These are phyloP conservation scores for Anthophora plumipes DNA, from an alignment of 2,888 invertebrate species.

Conservation along the genomic window DNA sequence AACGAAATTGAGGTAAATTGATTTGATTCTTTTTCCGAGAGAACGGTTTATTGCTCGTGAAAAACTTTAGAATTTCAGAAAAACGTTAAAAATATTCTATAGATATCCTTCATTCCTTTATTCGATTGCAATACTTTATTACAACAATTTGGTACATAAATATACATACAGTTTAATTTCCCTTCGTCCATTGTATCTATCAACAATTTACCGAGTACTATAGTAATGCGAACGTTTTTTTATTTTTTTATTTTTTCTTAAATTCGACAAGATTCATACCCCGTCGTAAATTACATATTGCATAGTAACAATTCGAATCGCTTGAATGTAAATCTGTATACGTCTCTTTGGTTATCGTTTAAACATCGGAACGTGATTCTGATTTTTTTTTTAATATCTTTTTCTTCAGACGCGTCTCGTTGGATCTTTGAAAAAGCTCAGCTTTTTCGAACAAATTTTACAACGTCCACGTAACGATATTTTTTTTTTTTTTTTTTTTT, in stretches of 20 bases:
- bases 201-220: conserved; percentile 65
- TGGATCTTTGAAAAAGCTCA: conserved; percentile 36
- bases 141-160: conserved; percentile 84
- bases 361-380: conserved; percentile 24
- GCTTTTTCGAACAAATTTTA: conserved; percentile 19
- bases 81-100: background rate
- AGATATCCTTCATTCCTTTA: conserved; percentile 64
- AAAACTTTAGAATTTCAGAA: background rate
- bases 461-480: conserved; percentile 17
- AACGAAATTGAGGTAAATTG: too few species aligned
- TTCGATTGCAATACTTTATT: conserved; percentile 82
- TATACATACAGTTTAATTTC: conserved; percentile 82
- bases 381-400: background rate
- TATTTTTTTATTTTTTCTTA: conserved; percentile 34
- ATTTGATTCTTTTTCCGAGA: background rate
- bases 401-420: conserved; percentile 9
- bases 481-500: conserved; percentile 10
- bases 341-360: conserved; percentile 63
- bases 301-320: conserved; percentile 51
- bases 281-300: conserved; percentile 41
- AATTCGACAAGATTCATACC: conserved; percentile 9
- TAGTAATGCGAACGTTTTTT: conserved; percentile 53
- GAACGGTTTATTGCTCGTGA: background rate
- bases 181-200: conserved; percentile 71
- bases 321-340: conserved; percentile 47